Base-by-base conservation (phyloP, 1,140 invertebrate genomes). In the Leptinotarsa lineolata region DNA sequence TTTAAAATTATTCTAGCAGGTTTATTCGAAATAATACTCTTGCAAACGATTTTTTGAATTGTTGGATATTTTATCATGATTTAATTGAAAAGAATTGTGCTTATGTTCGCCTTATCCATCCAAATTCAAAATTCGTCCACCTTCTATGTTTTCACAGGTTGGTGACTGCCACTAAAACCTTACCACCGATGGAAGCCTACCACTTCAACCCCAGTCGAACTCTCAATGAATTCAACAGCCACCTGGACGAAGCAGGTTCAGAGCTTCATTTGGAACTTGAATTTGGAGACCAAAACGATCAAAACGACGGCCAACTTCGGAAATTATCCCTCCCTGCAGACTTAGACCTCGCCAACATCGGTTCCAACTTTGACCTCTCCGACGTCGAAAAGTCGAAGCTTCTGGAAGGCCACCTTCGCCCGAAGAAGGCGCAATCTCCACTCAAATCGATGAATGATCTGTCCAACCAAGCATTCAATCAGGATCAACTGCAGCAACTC, bases 161-260 rank as follows among this genome's bases (percentile, higher is more conserved):
- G 59, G 93, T 96, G 1, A 95, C 93, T 1, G 94, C 94, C 0
- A 94, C 93, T 1, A 96, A 96, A 82, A 96, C 94, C 0, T 82
- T 96, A 30, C 94, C 94, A 12, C 94, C 94, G 0, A 90, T 93
- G 87, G 93, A 95, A 80, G 91, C 92, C 39, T 95, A 93, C 84
- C 92, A 95, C 76, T 95, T 95, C 79, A 92, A 93, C 30, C 93
- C 93, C 0, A 94, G 93, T 74, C 94, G 94, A 83, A 94, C 93
- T 3, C 86, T 96, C 15, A 95, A 94, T 77, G 94, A 97, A 83
- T 95, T 95, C 83, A 95, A 95, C 76, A 94, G 92, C 64, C 91
- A 91, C 61, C 85, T 94, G 39, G 93, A 95, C 80, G 93, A 95
- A 85, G 93, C 94, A n/a, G 94, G 93, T 2, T 94, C 93, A 2